Percentiles rank a stretch among this genome's conserved stretches.
These are phyloP conservation scores for Pseudorectes ferrugineus DNA, from an alignment of 2,113 vertebrate species.

Conservation along the genomic window DNA sequence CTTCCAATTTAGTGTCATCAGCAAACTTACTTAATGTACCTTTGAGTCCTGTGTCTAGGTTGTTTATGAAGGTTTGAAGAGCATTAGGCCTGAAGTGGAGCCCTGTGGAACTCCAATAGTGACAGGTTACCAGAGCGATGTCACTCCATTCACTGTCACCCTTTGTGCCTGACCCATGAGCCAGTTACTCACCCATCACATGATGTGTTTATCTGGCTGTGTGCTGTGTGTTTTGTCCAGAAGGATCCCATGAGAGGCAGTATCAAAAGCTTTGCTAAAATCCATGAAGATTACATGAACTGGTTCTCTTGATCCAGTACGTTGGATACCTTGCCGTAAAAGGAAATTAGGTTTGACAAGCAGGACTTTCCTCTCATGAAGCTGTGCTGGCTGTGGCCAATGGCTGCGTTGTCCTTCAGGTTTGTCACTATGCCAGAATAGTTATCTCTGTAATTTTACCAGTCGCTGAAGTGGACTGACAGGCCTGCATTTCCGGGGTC, in stretches of 20 bases:
- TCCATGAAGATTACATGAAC: not conserved
- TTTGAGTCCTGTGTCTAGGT: not conserved
- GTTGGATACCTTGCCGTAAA: not conserved
- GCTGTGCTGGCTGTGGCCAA: rapidly evolving
- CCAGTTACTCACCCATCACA: not conserved
- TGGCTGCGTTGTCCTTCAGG: not conserved
- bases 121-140: not conserved
- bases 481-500: not conserved
- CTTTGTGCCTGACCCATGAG: not conserved
- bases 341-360: not conserved
- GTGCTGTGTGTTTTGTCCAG: not conserved
- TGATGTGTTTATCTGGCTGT: not conserved
- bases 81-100: not conserved
- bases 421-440: not conserved
- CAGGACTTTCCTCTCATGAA: not conserved
- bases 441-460: not conserved
- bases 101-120: not conserved
- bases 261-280: not conserved
- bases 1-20: not conserved
- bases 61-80: not conserved
- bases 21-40: not conserved
- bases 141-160: not conserved
- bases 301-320: not conserved
- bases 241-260: not conserved
- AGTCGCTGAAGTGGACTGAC: not conserved